A percentile compares a stretch with the other conserved stretches of the same genome.
These are phyloP conservation scores for Epicauta chinensis DNA, from an alignment of 1,140 invertebrate species.

Conservation along the genomic window DNA sequence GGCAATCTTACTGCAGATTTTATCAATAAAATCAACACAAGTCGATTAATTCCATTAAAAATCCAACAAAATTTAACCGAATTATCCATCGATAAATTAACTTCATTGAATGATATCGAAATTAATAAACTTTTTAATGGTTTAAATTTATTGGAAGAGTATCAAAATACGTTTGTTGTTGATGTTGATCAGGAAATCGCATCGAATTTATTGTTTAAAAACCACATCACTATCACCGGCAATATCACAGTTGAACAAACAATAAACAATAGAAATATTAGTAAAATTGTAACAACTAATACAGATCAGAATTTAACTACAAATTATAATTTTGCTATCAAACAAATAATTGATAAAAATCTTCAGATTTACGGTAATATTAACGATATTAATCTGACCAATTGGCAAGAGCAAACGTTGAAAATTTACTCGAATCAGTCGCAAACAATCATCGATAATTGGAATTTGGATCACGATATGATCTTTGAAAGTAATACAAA, in stretches of 20 bases:
- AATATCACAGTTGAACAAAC: conserved; percentile 34
- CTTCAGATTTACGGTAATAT: conserved; percentile 28
- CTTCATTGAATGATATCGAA: conserved; percentile 19
- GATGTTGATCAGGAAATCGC: conserved; percentile 1
- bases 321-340: conserved; percentile 28
- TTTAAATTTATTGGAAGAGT: conserved; percentile 27
- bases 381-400: conserved; percentile 32
- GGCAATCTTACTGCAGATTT: conserved; percentile 24
- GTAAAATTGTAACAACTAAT: conserved; percentile 35
- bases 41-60: conserved; percentile 28
- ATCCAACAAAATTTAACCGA: conserved; percentile 28
- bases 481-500: conserved; percentile 33
- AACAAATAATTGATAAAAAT: conserved; percentile 24
- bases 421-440: conserved; percentile 24
- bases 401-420: conserved; percentile 33
- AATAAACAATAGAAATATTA: conserved; percentile 36
- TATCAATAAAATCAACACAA: conserved; percentile 34
- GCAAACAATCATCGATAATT: conserved; percentile 37
- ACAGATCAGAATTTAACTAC: conserved; percentile 35
- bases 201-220: conserved; percentile 18
- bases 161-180: conserved; percentile 33
- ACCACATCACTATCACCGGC: conserved; percentile 35
- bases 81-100: conserved; percentile 17
- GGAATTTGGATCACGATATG: conserved; percentile 38
- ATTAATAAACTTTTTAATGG: conserved; percentile 33